phyloP scores from a whole-genome alignment of 2,888 invertebrate genomes.

The Periphyllus acericola region DNA sequence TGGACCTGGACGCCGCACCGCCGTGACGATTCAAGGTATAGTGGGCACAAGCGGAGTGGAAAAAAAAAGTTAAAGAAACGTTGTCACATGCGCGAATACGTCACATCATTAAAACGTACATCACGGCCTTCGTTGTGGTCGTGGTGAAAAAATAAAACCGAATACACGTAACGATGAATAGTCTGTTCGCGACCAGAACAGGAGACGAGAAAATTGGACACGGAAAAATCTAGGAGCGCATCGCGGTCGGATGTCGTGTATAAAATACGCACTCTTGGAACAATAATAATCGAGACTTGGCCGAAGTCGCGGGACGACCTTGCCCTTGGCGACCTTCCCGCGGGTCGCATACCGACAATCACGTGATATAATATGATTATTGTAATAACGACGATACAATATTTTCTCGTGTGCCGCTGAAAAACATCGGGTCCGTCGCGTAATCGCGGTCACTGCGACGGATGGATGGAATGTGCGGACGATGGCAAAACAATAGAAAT shows the following conservation, averaged over 20 bases:
- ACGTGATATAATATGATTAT: neutral
- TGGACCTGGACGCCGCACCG: too few relatives aligned
- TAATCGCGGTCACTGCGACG: neutral
- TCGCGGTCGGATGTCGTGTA: neutral
- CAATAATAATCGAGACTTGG: too few relatives aligned
- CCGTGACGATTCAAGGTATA: too few relatives aligned
- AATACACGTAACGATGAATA: neutral
- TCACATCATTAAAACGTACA: too few relatives aligned
- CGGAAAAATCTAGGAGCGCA: neutral
- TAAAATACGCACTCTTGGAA: too few relatives aligned
- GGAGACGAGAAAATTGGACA: neutral
- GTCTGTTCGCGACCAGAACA: too few relatives aligned
- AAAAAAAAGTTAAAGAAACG: too few relatives aligned
- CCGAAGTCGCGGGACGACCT: neutral
- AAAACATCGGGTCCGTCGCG: neutral
- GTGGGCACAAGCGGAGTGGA: too few relatives aligned
- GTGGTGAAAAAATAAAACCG: too few relatives aligned
- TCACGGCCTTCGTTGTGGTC: too few relatives aligned
- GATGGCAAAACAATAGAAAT: neutral
- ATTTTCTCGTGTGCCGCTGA: neutral
- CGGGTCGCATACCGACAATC: neutral
- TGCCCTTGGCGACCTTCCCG: constrained; percentile 37
- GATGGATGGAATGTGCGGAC: too few relatives aligned
- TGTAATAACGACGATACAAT: neutral
- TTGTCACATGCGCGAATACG: too few relatives aligned